Conservation (phyloP, 92 coral and sea anemone genomes). For the Zoanthus gigantus region DNA sequence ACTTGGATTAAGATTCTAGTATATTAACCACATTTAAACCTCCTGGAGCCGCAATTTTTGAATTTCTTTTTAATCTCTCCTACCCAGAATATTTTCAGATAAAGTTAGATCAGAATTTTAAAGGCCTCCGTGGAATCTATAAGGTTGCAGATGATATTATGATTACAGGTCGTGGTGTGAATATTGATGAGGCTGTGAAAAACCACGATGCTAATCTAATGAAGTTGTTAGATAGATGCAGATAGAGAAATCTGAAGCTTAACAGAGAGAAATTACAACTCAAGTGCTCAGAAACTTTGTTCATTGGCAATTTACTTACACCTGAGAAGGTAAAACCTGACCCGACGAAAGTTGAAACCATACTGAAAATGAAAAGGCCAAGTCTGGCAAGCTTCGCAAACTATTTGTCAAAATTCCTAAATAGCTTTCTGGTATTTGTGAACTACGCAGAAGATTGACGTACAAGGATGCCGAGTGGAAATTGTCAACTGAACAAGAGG, state of each 20-base stretch:
- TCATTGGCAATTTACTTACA: constrained; percentile 49
- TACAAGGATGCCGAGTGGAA: constrained; percentile 55
- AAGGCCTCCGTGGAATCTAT: constrained; percentile 60
- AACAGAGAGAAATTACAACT: constrained; percentile 51
- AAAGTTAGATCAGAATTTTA: neutral
- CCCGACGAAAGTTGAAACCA: constrained; percentile 21
- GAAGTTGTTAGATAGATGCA: constrained; percentile 32
- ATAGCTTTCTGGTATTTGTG: constrained; percentile 48
- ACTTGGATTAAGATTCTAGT: too few species aligned
- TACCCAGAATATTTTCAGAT: neutral
- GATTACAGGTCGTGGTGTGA: too few species aligned
- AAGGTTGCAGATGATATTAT: constrained; percentile 46
- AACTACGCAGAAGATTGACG: constrained; percentile 52
- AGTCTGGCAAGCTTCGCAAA: constrained; percentile 49
- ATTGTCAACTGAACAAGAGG: too few species aligned
- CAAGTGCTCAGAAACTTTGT: neutral
- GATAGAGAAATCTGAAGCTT: constrained; percentile 36
- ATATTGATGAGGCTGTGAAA: constrained; percentile 41
- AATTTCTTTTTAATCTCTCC: too few species aligned
- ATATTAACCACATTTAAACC: too few species aligned
- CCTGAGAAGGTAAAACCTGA: constrained; percentile 54
- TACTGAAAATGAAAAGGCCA: constrained; percentile 21
- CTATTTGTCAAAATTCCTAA: constrained; percentile 38
- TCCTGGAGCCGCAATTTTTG: too few species aligned
- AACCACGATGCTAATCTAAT: constrained; percentile 62